Base-by-base conservation (phyloP, 2,797 vertebrate species). In the Eulemur coronatus region DNA sequence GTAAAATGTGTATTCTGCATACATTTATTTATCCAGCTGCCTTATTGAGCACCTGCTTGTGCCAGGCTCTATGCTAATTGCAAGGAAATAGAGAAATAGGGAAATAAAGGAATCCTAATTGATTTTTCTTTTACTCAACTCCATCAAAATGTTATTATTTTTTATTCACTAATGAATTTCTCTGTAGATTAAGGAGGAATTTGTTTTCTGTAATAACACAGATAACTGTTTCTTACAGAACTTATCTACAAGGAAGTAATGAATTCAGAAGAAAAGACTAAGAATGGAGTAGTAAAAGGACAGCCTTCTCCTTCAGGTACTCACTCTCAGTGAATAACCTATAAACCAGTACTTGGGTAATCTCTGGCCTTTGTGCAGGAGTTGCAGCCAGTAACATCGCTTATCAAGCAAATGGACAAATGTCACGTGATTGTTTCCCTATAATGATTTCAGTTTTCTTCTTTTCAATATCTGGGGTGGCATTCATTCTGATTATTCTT, bases 291-390 rank as follows among this genome's bases (percentile, higher is more conserved):
- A 98, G 99, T 99, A 98, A 99, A 99, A 99, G 99, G 99, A 99
- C 99, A 99, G 91, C 99, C 99, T 98, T 99, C 99, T 99, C 99
- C 99, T 99, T 99, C 99, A 99, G 99, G 99, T 99, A 99, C 99
- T 99, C 99, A 96, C 92, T 98, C 98, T 97, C 98, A 97, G 96
- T 98, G 98, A 98, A 98, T 98, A 95, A 96, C 95, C 89, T 80
- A 89, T 86, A 80, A 95, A 91, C 59, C 89, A 73, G 84, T 90
- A 85, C 18, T 30, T 41, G 4, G 3, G 0, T 65, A 3, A 59
- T 75, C 93, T 43, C 80, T 73, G 26, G 10, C 9, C 59, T 84
- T 26, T 63, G 11, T 59, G 10, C 11, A 72, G 35, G 22, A 4
- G 4, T 73, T 48, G 28, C 2, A 50, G 7, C 35, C 38, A 80